Evolutionary conservation across 2,888 invertebrate species (phyloP), one percentile per base, ranked within the genome.

Genomic region (Orchesella flavescens): DNA sequence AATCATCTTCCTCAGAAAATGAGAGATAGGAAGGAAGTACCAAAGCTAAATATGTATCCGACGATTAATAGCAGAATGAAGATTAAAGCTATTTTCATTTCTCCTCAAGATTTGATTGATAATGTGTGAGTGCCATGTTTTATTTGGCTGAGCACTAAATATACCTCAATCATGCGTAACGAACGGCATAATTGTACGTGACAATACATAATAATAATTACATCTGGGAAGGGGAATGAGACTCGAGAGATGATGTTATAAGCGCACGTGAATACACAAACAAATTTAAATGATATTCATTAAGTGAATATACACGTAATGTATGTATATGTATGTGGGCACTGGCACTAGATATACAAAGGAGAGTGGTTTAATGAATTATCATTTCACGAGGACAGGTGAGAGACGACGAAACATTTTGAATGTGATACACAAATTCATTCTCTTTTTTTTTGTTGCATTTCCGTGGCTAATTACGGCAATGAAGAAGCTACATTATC

Each of bases 391-490:
- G 15, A 49, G 49, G 49, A 49, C n/a, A 3, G 12, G 49, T 15
- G 49, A 49, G 49, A 49, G 34, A 34, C 34, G 34, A 34, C 34
- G 34, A 34, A 34, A 34, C 34, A 34, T 34, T 34, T 34, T 34
- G 34, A 34, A 61, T 63, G 43, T 61, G 74, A 73, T 63, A 74
- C 63, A 74, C 49, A 57, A 57, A 57, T 17, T n/a, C 21, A 61
- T 61, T 61, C 17, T 10, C 72, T 19, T 55, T 43, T 19, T 55
- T 43, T 46, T 34, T 65, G 55, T 66, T 66, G 21, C 76, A 77
- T 77, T 77, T 77, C 76, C 76, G 76, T 68, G 23, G 43, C 68
- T 77, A 77, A 77, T 77, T 77, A 49, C 53, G 34, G 75, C 75
- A 65, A 65, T 75, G 75, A 66, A 19, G 75, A 63, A 15, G 57